Percentiles rank a stretch among this genome's conserved stretches.
Conservation (phyloP, 2,888 invertebrate genomes). For the Maniola hyperantus region DNA sequence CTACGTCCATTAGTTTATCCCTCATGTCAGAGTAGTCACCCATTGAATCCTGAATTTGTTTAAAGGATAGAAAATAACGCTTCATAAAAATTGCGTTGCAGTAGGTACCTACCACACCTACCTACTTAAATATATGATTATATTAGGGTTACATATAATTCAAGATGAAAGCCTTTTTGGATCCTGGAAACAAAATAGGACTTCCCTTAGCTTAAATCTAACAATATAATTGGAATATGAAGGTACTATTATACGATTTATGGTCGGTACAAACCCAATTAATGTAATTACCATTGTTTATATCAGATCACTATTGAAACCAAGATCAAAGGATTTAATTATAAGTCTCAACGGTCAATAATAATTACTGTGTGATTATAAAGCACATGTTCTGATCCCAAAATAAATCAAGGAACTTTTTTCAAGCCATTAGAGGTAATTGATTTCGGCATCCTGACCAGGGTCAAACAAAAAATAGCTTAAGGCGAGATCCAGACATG, state of each 20-base stretch:
- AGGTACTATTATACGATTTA: not conserved
- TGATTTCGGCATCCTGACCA: constrained; percentile 59
- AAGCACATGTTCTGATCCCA: constrained; percentile 50
- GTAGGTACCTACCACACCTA: no score
- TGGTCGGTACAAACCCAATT: not conserved
- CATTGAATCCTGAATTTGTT: not conserved
- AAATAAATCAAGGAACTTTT: constrained; percentile 65
- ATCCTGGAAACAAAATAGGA: not conserved
- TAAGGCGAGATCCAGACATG: constrained; percentile 44
- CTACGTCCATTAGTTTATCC: not conserved
- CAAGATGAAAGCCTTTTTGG: no score
- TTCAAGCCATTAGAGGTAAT: constrained; percentile 66
- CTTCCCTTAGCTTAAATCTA: not conserved
- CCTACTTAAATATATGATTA: not conserved
- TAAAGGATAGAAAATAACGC: not conserved
- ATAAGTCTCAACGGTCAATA: constrained; percentile 54
- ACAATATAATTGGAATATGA: not conserved
- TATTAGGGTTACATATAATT: no score
- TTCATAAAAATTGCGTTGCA: not conserved
- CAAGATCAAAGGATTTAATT: constrained; percentile 50
- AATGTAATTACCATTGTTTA: not conserved
- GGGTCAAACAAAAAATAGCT: constrained; percentile 50
- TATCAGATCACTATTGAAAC: constrained; percentile 10
- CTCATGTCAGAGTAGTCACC: not conserved
- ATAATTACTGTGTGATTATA: constrained; percentile 42